Conservation (phyloP, 1,140 invertebrate genomes). For the Dreissena polymorpha region DNA sequence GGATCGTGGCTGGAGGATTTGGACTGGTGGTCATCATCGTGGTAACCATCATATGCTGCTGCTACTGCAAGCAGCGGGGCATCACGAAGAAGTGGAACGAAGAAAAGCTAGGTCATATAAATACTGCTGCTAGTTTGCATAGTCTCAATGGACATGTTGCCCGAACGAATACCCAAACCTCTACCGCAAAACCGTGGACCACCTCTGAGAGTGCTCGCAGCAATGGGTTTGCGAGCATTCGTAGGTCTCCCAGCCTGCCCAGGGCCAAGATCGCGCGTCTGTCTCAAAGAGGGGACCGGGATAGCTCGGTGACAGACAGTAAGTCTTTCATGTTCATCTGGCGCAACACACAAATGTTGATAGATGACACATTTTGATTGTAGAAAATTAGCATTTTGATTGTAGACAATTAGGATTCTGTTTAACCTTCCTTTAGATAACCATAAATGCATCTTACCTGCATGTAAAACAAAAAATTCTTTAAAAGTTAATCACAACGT, state of each 20-base stretch:
- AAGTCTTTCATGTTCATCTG: slow-evolving; percentile 45
- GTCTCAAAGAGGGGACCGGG: slow-evolving; percentile 27
- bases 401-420: no score
- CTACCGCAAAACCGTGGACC: slow-evolving; percentile 28
- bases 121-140: slow-evolving; percentile 56
- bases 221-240: slow-evolving; percentile 52
- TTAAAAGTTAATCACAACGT: no score
- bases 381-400: no score
- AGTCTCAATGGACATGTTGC: slow-evolving; percentile 42
- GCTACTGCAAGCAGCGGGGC: slow-evolving; percentile 52
- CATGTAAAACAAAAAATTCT: no score
- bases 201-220: slow-evolving; percentile 33
- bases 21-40: slow-evolving; percentile 48
- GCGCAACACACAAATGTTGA: no score
- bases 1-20: slow-evolving; percentile 38
- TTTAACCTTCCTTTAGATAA: no score
- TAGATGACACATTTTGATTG: no score
- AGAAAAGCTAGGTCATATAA: slow-evolving; percentile 53
- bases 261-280: slow-evolving; percentile 41
- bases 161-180: background rate
- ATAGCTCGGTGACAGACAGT: slow-evolving; percentile 42
- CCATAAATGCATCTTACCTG: no score
- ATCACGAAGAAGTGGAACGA: slow-evolving; percentile 43
- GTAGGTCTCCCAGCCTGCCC: slow-evolving; percentile 50
- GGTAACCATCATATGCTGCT: slow-evolving; percentile 36